These are phyloP conservation scores for Channallabes apus DNA, from an alignment of 2,797 vertebrate genomes.

Conservation along the genomic window DNA sequence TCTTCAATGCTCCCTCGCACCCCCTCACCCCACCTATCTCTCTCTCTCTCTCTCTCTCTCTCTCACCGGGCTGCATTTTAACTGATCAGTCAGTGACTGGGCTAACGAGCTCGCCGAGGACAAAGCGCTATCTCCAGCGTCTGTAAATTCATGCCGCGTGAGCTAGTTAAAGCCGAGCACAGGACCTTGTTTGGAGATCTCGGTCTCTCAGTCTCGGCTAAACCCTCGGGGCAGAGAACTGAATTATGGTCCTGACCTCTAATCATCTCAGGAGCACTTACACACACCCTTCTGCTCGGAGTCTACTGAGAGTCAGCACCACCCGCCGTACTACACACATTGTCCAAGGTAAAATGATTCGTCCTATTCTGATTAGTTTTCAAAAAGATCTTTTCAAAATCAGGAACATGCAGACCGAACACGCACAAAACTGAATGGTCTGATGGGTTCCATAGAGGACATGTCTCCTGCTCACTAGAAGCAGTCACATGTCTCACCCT, in stretches of 20 bases:
- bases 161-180: not conserved
- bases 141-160: not conserved
- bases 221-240: not conserved
- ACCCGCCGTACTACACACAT: not conserved
- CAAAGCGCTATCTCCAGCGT: not conserved
- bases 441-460: not conserved
- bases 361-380: not conserved
- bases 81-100: not conserved
- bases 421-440: not conserved
- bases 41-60: not conserved
- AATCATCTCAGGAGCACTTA: not conserved
- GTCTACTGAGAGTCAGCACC: not conserved
- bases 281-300: not conserved
- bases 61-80: not conserved
- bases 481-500: not conserved
- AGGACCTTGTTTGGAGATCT: too few species aligned
- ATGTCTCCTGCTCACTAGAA: not conserved
- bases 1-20: not conserved
- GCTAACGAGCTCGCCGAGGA: not conserved
- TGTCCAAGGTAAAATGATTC: not conserved
- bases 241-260: not conserved
- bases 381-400: not conserved
- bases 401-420: not conserved
- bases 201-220: not conserved
- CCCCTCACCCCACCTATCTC: too few species aligned